These are phyloP conservation scores for Noctua comes DNA, from an alignment of 2,888 invertebrate genomes.

Conservation along the genomic window DNA sequence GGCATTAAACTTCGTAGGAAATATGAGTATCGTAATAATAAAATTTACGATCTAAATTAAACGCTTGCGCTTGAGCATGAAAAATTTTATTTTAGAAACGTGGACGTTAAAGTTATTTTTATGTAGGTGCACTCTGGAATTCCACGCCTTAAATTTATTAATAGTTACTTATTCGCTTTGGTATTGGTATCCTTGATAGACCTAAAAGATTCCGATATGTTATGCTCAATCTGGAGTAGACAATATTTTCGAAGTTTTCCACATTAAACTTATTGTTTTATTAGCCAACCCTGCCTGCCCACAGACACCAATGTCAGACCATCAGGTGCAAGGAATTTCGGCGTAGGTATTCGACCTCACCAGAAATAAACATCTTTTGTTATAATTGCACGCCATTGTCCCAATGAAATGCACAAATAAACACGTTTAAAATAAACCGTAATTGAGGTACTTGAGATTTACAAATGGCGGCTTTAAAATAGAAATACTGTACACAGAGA, in stretches of 20 bases:
- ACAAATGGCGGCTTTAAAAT: conserved; percentile 58
- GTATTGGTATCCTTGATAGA: not conserved
- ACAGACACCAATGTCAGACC: conserved; percentile 63
- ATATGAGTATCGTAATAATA: conserved; percentile 35
- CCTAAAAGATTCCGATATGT: not conserved
- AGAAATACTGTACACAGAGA: conserved; percentile 44
- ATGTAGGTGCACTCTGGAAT: not conserved
- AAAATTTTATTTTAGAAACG: conserved; percentile 31
- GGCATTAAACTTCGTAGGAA: conserved; percentile 37
- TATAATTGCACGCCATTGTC: conserved; percentile 80
- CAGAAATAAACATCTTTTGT: conserved; percentile 80
- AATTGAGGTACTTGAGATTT: conserved; percentile 55
- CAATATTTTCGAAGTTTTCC: not conserved
- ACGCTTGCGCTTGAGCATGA: conserved; percentile 23
- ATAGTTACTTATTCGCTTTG: not conserved
- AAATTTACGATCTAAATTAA: conserved; percentile 46
- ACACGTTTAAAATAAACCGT: conserved; percentile 73
- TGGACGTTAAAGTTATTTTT: conserved; percentile 12
- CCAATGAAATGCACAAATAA: conserved; percentile 73
- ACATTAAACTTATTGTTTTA: not conserved
- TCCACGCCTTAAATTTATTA: not conserved
- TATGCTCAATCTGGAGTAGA: not conserved
- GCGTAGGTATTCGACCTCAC: conserved; percentile 82
- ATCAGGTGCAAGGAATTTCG: conserved; percentile 75
- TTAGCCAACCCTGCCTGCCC: conserved; percentile 29